These are phyloP conservation scores for Crioceris asparagi DNA, from an alignment of 2,888 invertebrate species.

Conservation along the genomic window DNA sequence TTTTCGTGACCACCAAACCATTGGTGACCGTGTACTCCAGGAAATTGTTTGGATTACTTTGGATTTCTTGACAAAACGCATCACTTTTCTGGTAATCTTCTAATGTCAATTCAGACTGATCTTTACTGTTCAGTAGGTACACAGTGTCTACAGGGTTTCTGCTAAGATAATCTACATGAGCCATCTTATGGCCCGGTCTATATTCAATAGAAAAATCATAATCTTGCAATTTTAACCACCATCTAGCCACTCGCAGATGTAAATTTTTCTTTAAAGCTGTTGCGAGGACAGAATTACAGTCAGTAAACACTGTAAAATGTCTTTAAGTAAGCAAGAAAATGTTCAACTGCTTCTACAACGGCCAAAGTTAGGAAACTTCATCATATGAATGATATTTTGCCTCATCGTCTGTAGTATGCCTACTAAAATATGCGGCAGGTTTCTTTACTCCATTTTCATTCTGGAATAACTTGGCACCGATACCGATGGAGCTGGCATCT, in stretches of 20 bases:
- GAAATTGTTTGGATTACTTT: constrained; percentile 6
- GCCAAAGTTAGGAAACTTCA: too few relatives aligned
- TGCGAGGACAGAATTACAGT: background rate
- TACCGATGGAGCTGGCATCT: constrained; percentile 9
- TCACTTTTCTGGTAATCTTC: constrained; percentile 9
- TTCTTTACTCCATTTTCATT: constrained; percentile 9
- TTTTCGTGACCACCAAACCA: background rate
- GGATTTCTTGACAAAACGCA: constrained; percentile 8
- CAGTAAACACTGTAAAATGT: too few relatives aligned
- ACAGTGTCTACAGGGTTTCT: constrained; percentile 12
- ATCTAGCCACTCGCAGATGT: constrained; percentile 18
- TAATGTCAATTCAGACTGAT: constrained; percentile 3
- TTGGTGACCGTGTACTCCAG: background rate
- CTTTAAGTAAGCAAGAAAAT: background rate
- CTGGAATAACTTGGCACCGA: constrained; percentile 10
- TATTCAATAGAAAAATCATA: constrained; percentile 21
- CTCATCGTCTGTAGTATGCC: constrained; percentile 13
- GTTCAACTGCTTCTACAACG: constrained; percentile 14
- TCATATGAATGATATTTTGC: constrained; percentile 17
- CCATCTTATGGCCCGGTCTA: constrained; percentile 15
- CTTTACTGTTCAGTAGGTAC: constrained; percentile 3
- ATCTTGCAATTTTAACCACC: too few relatives aligned
- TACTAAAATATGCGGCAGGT: constrained; percentile 15
- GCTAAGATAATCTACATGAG: constrained; percentile 18
- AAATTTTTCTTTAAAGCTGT: constrained; percentile 1